Evolutionary conservation across 2,888 invertebrate genomes (phyloP).

Genomic region (Nineta flava): DNA sequence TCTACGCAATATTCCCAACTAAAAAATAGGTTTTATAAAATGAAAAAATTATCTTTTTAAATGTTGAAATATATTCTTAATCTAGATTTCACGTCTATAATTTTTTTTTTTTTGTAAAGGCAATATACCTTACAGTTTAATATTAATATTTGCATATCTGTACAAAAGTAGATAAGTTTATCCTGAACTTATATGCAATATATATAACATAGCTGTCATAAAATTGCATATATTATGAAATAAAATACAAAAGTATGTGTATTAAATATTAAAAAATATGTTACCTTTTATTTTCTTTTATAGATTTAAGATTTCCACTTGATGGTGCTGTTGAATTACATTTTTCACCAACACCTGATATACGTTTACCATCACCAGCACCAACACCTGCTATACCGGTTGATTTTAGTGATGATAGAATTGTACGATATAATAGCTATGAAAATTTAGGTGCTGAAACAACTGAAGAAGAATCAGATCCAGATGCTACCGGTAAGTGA

Average conservation of each 20-base stretch:
- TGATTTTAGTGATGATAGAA: constrained; percentile 50
- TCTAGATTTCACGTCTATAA: too few species aligned
- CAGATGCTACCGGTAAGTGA: constrained; percentile 18
- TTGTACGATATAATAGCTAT: constrained; percentile 65
- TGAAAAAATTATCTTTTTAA: too few species aligned
- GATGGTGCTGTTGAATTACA: constrained; percentile 74
- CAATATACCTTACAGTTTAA: too few species aligned
- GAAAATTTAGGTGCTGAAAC: constrained; percentile 37
- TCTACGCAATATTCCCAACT: not conserved
- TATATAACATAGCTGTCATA: not conserved
- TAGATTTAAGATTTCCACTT: constrained; percentile 67
- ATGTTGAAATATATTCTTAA: too few species aligned
- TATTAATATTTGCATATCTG: not conserved
- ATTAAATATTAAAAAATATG: not conserved
- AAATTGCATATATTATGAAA: not conserved
- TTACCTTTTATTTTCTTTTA: constrained; percentile 13
- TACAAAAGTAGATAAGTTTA: not conserved
- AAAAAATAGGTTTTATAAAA: not conserved
- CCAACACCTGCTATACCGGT: constrained; percentile 57
- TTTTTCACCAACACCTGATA: constrained; percentile 46
- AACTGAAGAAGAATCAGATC: constrained; percentile 27
- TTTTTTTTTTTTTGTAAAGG: too few species aligned
- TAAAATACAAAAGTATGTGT: not conserved
- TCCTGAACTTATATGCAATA: not conserved
- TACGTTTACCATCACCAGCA: constrained; percentile 34